These are phyloP conservation scores for Microtus agrestis DNA, from an alignment of 2,797 vertebrate genomes.

Conservation along the genomic window DNA sequence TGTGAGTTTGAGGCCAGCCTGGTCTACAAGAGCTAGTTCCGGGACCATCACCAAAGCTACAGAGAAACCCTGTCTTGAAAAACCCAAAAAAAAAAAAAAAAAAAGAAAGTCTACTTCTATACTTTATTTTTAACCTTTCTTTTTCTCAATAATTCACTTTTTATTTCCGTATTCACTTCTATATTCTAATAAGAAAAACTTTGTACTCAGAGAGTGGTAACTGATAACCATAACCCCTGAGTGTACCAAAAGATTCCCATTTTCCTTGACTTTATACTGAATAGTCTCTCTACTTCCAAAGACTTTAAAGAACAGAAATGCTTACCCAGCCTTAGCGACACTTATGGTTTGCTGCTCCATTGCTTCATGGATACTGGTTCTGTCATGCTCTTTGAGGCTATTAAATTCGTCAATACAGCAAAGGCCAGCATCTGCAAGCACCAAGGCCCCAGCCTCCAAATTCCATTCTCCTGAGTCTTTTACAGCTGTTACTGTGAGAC, in stretches of 20 bases:
- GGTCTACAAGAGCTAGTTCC: too few relatives aligned
- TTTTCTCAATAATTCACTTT: conserved; percentile 32
- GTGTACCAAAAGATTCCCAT: background rate
- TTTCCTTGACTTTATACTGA: conserved; percentile 20
- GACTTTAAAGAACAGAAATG: conserved; percentile 38
- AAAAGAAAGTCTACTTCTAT: background rate
- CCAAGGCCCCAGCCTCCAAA: conserved; percentile 96
- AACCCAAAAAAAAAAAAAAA: too few relatives aligned
- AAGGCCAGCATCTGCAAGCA: conserved; percentile 96
- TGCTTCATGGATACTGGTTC: conserved; percentile 97
- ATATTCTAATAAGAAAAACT: background rate
- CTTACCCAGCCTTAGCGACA: conserved; percentile 98
- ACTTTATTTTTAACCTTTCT: background rate
- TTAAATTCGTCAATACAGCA: conserved; percentile 99
- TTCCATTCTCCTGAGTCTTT: conserved; percentile 98
- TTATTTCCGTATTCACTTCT: background rate
- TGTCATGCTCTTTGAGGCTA: conserved; percentile 97
- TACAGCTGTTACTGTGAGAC: conserved; percentile 96
- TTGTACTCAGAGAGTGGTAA: background rate
- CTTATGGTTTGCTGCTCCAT: conserved; percentile 99
- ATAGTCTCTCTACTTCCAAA: background rate
- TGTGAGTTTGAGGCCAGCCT: too few relatives aligned
- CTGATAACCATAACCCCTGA: background rate
- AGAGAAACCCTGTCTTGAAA: too few relatives aligned
- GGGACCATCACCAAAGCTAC: too few relatives aligned